Conservation (phyloP, 1,140 invertebrate genomes). For the Orussus abietinus region DNA sequence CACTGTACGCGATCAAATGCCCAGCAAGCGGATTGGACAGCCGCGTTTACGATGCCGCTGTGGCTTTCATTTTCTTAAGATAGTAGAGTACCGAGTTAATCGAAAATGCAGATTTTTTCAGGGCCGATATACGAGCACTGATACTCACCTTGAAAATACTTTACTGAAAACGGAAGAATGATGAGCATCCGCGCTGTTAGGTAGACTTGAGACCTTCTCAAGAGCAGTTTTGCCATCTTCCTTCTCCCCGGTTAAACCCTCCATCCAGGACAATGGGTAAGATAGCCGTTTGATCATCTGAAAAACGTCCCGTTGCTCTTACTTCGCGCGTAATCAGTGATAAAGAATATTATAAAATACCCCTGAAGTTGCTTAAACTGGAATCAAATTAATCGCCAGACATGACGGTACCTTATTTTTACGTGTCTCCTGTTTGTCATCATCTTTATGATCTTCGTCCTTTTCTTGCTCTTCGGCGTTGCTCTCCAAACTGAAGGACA, state of each 20-base stretch:
- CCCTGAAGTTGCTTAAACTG: too few species aligned
- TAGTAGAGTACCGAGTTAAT: too few species aligned
- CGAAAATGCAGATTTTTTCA: too few species aligned
- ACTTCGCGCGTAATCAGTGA: too few species aligned
- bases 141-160: constrained; percentile 79
- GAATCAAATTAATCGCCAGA: too few species aligned
- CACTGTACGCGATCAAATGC: too few species aligned
- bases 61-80: too few species aligned
- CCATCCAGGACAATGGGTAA: constrained; percentile 90
- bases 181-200: constrained; percentile 64
- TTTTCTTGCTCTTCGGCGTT: constrained; percentile 52
- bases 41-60: too few species aligned
- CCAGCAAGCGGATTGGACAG: too few species aligned
- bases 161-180: constrained; percentile 78
- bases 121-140: too few species aligned
- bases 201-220: constrained; percentile 54
- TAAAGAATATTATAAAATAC: too few species aligned
- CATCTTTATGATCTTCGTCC: constrained; percentile 48
- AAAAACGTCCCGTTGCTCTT: too few species aligned
- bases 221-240: constrained; percentile 50
- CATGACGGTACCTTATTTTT: constrained; percentile 55
- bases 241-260: constrained; percentile 72
- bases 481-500: constrained; percentile 70
- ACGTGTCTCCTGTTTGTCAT: constrained; percentile 54
- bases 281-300: constrained; percentile 87